Percentiles rank a stretch among this genome's conserved stretches.
These are phyloP conservation scores for Gallinago media DNA, from an alignment of 2,113 vertebrate species.

Conservation along the genomic window DNA sequence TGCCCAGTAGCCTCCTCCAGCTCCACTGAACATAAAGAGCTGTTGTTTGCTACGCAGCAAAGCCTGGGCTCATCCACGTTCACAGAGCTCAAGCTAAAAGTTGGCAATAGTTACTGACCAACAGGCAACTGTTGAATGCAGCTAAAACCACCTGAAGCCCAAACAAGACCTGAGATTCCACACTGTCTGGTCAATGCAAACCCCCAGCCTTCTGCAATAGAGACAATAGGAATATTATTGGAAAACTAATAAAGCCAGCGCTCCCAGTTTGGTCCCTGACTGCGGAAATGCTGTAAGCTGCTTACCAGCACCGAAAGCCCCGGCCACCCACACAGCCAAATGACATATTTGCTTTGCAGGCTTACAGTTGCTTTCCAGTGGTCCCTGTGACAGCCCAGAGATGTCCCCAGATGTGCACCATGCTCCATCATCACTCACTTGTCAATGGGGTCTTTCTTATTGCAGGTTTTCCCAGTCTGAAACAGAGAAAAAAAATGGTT, in stretches of 20 bases:
- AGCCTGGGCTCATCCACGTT: not conserved
- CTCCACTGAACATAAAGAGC: not conserved
- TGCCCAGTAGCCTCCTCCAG: not conserved
- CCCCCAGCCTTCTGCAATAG: not conserved
- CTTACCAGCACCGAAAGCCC: not conserved
- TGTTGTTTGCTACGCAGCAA: not conserved
- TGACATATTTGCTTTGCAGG: not conserved
- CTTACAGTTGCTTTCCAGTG: not conserved
- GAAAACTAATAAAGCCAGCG: not conserved
- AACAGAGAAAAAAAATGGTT: not conserved
- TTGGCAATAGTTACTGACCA: not conserved
- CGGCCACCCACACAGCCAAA: not conserved
- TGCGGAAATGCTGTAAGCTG: not conserved
- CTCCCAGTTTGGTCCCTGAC: not conserved
- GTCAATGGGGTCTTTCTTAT: too few relatives aligned
- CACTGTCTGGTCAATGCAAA: accelerated
- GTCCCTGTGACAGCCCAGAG: not conserved
- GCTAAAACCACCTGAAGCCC: not conserved
- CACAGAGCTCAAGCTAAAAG: not conserved
- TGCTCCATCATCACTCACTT: not conserved
- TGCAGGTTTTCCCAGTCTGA: not conserved
- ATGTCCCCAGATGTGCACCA: not conserved
- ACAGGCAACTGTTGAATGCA: not conserved
- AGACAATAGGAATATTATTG: not conserved
- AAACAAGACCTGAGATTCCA: not conserved